phyloP scores from a whole-genome alignment of 2,113 vertebrate genomes.

The Tichodroma muraria region DNA sequence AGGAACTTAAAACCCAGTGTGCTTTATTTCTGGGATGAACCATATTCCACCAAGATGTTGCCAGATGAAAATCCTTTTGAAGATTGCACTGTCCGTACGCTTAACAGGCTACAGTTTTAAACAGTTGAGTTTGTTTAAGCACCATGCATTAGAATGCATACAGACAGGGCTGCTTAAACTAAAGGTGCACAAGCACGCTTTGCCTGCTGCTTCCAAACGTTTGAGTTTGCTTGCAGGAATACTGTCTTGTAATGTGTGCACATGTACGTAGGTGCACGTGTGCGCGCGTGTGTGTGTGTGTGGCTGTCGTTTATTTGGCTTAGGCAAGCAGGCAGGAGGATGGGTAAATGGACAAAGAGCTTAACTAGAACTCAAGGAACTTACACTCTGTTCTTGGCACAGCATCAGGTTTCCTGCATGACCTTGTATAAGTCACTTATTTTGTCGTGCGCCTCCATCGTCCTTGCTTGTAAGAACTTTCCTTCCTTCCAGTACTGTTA shows the following conservation, averaged over 20 bases:
- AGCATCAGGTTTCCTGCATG: constrained; percentile 31
- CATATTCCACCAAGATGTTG: background rate
- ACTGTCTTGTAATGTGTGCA: background rate
- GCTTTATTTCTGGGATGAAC: background rate
- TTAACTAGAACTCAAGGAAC: constrained; percentile 51
- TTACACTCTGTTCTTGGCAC: constrained; percentile 29
- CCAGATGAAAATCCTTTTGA: background rate
- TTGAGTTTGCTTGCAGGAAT: background rate
- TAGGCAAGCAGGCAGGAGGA: constrained; percentile 4
- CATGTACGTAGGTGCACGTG: background rate
- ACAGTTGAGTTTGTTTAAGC: background rate
- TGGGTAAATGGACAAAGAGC: constrained; percentile 24
- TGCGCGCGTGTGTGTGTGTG: background rate
- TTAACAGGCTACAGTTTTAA: background rate
- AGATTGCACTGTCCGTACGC: background rate
- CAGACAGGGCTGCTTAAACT: background rate
- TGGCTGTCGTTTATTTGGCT: background rate
- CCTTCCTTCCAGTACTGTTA: background rate
- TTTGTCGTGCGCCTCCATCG: background rate
- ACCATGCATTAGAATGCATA: background rate
- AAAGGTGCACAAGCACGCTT: background rate
- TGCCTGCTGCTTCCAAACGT: background rate
- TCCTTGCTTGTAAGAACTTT: constrained; percentile 8
- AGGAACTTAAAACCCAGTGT: background rate
- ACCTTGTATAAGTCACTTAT: constrained; percentile 61